Evolutionary conservation across 2,888 invertebrate species (phyloP), one percentile per base, ranked within the genome.

Genomic region (Tolmerus cingulatus): DNA sequence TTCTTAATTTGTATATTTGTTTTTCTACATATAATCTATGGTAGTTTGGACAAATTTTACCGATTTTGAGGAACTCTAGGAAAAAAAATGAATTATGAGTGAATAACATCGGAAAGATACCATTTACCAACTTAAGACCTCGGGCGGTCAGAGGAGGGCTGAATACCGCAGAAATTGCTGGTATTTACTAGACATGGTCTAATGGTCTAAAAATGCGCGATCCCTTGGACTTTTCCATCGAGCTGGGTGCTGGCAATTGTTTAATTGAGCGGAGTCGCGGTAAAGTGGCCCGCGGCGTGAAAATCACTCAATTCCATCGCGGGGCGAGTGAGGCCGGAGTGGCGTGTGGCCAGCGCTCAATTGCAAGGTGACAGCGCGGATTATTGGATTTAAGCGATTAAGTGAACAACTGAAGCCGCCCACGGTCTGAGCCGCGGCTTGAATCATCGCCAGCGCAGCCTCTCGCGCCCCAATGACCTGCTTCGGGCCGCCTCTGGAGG

Each of bases 341-440:
- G 57, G 46, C 51, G 57, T 82, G 30, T 37, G 40, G 57, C 51
- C 66, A 66, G 27, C 66, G 66, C 23, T 66, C 66, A 66, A 66
- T 66, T 66, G 66, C 82, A 82, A 82, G 82, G 82, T 82, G 66
- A 82, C 57, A 82, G 82, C 19, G 34, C 66, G 37, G 40, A 82
- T 82, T 82, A 82, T 82, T 66, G 66, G 14, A 82, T 82, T 57
- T 82, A 82, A 82, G 82, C 82, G 82, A 82, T 82, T 82, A 82
- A 82, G 55, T 34, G 82, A 82, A 82, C 23, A 82, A 82, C 57
- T 34, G 66, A 82, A 82, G 37, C 27, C 82, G 66, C 82, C 82
- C 82, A 82, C 82, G 37, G 34, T 66, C 66, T 8, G 27, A 66
- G 12, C 3, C n/a, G 51, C 66, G 37, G 40, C 57, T 66, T 82